Percentiles rank a stretch among this genome's conserved stretches.
Evolutionary conservation across 2,113 vertebrate genomes (phyloP).

Genomic region (Tringa solitaria): DNA sequence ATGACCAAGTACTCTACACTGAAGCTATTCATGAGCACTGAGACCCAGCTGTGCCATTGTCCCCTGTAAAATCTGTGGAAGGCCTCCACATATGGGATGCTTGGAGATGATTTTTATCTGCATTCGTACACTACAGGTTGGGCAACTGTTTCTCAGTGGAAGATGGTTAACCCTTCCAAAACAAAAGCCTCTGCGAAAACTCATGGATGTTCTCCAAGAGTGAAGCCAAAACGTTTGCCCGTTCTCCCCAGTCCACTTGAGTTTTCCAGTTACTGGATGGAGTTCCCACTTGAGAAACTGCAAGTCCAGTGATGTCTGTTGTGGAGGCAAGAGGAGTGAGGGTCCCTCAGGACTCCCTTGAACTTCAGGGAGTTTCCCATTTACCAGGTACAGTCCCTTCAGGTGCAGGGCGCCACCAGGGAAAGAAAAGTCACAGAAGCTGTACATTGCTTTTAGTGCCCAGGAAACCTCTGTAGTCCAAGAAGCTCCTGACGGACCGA

Average conservation of each 20-base stretch:
- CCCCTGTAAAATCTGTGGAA: neutral
- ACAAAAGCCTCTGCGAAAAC: neutral
- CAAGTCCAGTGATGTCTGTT: neutral
- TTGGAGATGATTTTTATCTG: neutral
- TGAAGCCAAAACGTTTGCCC: neutral
- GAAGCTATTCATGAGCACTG: neutral
- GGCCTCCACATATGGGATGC: neutral
- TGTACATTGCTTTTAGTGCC: neutral
- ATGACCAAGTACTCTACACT: neutral
- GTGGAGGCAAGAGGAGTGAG: neutral
- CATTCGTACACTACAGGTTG: neutral
- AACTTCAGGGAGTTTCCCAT: rapidly evolving
- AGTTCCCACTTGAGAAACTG: neutral
- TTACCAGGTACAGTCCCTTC: neutral
- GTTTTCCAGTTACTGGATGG: neutral
- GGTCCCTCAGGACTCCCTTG: neutral
- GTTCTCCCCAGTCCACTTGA: neutral
- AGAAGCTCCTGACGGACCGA: neutral
- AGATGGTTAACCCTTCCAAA: neutral
- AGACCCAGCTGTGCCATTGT: neutral
- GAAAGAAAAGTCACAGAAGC: neutral
- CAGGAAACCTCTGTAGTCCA: neutral
- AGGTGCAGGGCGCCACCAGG: neutral
- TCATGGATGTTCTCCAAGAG: neutral
- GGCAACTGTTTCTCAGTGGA: neutral